Percentiles rank a stretch among this genome's conserved stretches.
Conservation (phyloP, 2,797 vertebrate genomes). For the Naso thynnoides region DNA sequence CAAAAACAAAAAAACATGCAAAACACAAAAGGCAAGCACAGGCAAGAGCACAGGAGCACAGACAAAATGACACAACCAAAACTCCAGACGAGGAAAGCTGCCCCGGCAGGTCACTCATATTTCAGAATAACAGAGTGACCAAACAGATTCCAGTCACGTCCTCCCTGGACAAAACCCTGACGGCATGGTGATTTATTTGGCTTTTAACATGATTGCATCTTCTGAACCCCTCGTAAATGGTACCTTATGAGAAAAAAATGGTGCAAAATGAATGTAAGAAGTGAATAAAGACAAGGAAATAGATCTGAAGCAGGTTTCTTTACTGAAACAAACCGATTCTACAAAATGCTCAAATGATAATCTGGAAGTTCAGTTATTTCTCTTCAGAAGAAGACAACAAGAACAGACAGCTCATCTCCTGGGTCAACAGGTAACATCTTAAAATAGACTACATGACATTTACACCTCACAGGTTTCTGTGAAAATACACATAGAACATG, state of each 20-base stretch:
- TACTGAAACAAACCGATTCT: constrained; percentile 75
- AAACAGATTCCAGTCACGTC: too few species aligned
- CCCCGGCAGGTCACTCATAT: too few species aligned
- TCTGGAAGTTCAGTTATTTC: constrained; percentile 52
- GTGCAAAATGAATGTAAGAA: background rate
- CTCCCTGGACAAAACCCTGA: background rate
- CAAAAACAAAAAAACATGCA: too few species aligned
- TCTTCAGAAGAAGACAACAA: constrained; percentile 34
- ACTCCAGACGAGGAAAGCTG: too few species aligned
- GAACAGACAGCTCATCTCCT: constrained; percentile 40
- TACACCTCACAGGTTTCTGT: constrained; percentile 65
- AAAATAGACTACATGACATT: constrained; percentile 77
- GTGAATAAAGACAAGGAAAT: constrained; percentile 19
- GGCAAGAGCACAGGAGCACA: too few species aligned
- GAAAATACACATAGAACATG: constrained; percentile 72
- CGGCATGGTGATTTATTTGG: background rate
- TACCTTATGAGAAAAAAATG: background rate
- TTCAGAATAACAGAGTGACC: background rate
- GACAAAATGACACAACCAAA: too few species aligned
- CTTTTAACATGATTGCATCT: background rate
- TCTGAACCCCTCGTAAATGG: background rate
- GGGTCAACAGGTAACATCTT: constrained; percentile 50
- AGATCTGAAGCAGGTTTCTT: constrained; percentile 61
- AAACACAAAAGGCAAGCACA: too few species aligned
- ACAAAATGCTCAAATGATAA: constrained; percentile 69